Evolutionary conservation across 2,888 invertebrate species (phyloP), one percentile per base, ranked within the genome.

Genomic region (Thysanoteuthis rhombus): DNA sequence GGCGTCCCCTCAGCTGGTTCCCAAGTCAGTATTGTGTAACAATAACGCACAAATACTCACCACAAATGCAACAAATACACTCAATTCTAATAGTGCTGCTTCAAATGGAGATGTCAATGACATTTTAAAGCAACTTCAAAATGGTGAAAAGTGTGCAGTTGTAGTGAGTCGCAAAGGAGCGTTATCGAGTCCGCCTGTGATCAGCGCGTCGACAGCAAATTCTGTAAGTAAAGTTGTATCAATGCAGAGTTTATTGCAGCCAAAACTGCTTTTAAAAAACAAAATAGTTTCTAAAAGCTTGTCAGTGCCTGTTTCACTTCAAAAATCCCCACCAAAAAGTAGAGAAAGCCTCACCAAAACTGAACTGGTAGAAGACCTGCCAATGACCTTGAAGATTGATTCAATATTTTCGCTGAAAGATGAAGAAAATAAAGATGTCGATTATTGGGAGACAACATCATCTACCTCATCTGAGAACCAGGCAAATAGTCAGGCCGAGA

Each of bases 341-440:
- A 52, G 5, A n/a, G n/a, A 75, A 75, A 32, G 12, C 3, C 75
- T 8, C 10, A 75, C 19, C n/a, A 36, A 75, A 75, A 75, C 36
- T n/a, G n/a, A 75, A 0, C 0, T 10, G 28, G 92, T 6, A 3
- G 92, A 92, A n/a, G 92, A 92, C 6, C n/a, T n/a, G 32, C 92
- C 92, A 5, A 40, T 92, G 92, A 92, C 92, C 32, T 42, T 92
- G 36, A 92, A 92, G 39, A 92, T 92, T 16, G 92, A 92, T 19
- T 42, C 92, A 5, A 92, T 92, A 92, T 92, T 92, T 42, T 92
- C 92, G 19, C 32, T 92, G 42, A 40, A 45, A 39, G 45, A 45
- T n/a, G 45, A 92, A 22, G n/a, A 8, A n/a, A 75, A n/a, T 16
- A n/a, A 75, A n/a, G 36, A 0, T 75, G n/a, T 75, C 12, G n/a